phyloP scores from a whole-genome alignment of 30 jellyfish, hydroid and myxozoan species.

The Chrysaora quinquecirrha region DNA sequence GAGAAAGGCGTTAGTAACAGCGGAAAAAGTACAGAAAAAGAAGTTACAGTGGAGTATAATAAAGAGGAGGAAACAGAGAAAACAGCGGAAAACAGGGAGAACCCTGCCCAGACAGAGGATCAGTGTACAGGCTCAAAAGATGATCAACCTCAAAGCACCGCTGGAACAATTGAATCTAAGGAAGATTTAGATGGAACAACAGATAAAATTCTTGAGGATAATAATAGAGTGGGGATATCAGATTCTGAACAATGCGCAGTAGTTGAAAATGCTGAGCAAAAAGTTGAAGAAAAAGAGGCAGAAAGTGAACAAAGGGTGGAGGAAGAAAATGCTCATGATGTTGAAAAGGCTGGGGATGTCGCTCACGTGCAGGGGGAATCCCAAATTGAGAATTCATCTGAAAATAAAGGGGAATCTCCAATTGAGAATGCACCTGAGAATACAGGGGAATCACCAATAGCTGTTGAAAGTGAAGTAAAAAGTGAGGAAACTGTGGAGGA shows the following conservation, averaged over 20 bases:
- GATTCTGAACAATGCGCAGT: neutral
- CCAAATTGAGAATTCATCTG: too few relatives aligned
- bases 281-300: neutral
- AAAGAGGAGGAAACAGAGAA: neutral
- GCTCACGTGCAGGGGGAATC: too few relatives aligned
- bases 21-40: neutral
- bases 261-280: neutral
- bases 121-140: neutral
- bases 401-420: too few relatives aligned
- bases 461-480: neutral
- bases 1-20: conserved; percentile 5
- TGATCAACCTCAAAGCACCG: neutral
- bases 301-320: neutral
- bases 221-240: neutral
- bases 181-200: neutral
- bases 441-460: neutral
- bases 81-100: neutral
- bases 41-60: neutral
- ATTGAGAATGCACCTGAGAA: too few relatives aligned
- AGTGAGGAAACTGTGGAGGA: too few relatives aligned
- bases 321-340: neutral
- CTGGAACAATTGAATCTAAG: neutral
- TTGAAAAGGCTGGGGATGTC: neutral
- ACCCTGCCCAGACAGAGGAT: neutral
- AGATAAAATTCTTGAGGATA: neutral